Percentiles rank a stretch among this genome's conserved stretches.
Evolutionary conservation across 2,113 vertebrate species (phyloP).

Genomic region (Rattus norvegicus): GRCr8 NC_086027.1:114499501-114500000

Average conservation of each 20-base stretch:
- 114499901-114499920: neutral
- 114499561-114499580: neutral
- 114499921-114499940: neutral
- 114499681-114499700: constrained; percentile 19
- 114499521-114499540: neutral
- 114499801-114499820: constrained; percentile 21
- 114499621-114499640: constrained; percentile 37
- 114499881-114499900: neutral
- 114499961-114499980: neutral
- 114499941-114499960: neutral
- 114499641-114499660: constrained; percentile 38
- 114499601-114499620: neutral
- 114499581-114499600: neutral
- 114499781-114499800: constrained; percentile 35
- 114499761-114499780: constrained; percentile 16
- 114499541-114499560: neutral
- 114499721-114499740: constrained; percentile 47
- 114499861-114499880: too few relatives aligned
- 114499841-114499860: neutral
- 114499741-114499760: neutral
- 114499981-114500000: neutral
- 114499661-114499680: constrained; percentile 8
- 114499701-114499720: constrained; percentile 44
- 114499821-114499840: neutral
- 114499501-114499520: neutral